Conservation (phyloP, 2,113 vertebrate genomes). For the Ailurus styani region DNA sequence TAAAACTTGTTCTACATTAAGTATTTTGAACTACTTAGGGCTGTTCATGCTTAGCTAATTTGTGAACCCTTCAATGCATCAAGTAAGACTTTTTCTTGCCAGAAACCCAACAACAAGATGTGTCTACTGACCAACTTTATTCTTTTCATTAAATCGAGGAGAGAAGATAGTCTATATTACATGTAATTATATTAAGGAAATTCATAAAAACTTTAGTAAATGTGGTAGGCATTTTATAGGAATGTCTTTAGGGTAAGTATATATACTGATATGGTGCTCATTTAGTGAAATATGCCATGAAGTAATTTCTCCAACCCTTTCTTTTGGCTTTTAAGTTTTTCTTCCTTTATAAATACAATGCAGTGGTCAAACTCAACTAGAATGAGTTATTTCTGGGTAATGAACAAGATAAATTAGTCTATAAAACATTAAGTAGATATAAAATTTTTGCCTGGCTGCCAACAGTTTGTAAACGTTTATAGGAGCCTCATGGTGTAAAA, state of each 20-base stretch:
- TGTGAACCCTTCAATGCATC: not conserved
- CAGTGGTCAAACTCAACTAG: not conserved
- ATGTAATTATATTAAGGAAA: not conserved
- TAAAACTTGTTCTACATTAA: not conserved
- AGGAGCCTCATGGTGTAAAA: not conserved
- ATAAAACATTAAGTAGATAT: slow-evolving; percentile 38
- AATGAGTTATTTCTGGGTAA: slow-evolving; percentile 45
- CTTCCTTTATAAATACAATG: slow-evolving; percentile 22
- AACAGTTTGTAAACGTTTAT: slow-evolving; percentile 31
- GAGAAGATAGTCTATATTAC: not conserved
- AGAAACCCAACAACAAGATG: not conserved
- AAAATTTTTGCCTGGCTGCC: slow-evolving; percentile 32
- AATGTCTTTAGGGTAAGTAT: not conserved
- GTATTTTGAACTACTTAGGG: not conserved
- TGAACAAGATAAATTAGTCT: slow-evolving; percentile 38
- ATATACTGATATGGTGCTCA: not conserved
- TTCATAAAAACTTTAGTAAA: slow-evolving; percentile 20
- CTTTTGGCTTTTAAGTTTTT: not conserved
- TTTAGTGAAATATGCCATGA: not conserved
- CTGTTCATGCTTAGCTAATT: not conserved
- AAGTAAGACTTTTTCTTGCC: not conserved
- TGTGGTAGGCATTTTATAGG: not conserved
- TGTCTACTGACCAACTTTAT: not conserved
- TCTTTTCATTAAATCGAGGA: not conserved
- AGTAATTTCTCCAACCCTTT: not conserved